Conservation (phyloP, 2,113 vertebrate species). For the Podarcis raffonei region DNA sequence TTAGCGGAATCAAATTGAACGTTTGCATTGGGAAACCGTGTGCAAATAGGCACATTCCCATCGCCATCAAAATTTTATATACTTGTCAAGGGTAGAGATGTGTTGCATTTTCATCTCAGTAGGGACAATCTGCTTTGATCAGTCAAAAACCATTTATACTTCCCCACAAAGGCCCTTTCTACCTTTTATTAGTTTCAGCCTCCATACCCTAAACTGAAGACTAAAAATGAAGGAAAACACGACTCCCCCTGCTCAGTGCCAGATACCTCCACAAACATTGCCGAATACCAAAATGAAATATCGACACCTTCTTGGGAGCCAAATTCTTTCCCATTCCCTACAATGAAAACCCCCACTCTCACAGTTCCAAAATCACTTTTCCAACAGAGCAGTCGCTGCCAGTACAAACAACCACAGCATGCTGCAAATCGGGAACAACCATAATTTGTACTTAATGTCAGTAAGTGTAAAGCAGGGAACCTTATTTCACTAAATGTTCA, state of each 20-base stretch:
- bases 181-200: neutral
- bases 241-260: neutral
- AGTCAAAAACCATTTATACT: neutral
- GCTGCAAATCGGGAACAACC: neutral
- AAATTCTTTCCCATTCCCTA: neutral
- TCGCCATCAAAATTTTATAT: neutral
- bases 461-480: constrained; percentile 1
- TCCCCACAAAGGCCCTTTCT: no score
- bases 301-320: neutral
- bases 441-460: neutral
- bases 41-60: neutral
- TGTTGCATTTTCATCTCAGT: no score
- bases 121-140: neutral
- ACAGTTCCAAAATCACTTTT: neutral
- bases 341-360: neutral
- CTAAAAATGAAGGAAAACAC: neutral
- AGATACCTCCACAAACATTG: neutral
- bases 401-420: neutral
- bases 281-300: neutral
- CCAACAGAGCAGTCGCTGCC: neutral
- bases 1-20: no score
- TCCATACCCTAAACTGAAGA: neutral
- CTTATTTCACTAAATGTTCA: neutral
- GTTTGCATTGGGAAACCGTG: neutral
- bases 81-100: no score